A percentile compares a stretch with the other conserved stretches of the same genome.
Conservation (phyloP, 2,113 vertebrate genomes). For the Lamprologus ornatipinnis region DNA sequence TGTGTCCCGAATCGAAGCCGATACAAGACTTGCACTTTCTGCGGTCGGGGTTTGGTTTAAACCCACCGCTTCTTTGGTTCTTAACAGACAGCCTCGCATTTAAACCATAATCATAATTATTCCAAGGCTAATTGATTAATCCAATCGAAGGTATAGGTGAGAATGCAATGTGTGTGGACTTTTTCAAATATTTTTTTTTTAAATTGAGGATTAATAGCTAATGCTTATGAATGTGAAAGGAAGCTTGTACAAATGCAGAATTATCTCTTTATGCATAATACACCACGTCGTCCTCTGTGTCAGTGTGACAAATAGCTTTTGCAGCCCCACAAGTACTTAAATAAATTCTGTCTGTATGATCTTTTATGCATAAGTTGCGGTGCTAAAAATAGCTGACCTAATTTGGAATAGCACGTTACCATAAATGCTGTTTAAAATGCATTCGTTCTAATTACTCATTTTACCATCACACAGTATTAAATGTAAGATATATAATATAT, state of each 20-base stretch:
- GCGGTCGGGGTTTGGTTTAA: neutral
- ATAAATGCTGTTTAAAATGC: slow-evolving; percentile 45
- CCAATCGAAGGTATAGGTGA: too few species aligned
- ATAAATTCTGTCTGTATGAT: slow-evolving; percentile 11
- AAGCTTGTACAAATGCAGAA: neutral
- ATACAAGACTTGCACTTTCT: slow-evolving; percentile 29
- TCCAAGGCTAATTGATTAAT: neutral
- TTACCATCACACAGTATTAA: neutral
- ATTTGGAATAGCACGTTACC: slow-evolving; percentile 45
- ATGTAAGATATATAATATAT: neutral
- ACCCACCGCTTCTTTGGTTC: neutral
- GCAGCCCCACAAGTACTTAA: neutral
- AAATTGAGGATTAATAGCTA: neutral
- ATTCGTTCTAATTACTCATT: slow-evolving; percentile 10
- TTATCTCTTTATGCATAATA: neutral
- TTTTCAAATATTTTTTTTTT: neutral
- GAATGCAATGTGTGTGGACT: neutral
- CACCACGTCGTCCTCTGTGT: neutral
- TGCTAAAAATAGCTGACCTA: slow-evolving; percentile 58
- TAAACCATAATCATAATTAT: neutral
- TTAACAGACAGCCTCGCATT: neutral
- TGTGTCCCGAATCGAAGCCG: neutral
- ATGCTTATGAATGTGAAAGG: neutral
- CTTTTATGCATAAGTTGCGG: slow-evolving; percentile 45
- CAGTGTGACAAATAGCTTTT: neutral